Conservation (phyloP, 2,888 invertebrate genomes). For the Diploptera punctata region DNA sequence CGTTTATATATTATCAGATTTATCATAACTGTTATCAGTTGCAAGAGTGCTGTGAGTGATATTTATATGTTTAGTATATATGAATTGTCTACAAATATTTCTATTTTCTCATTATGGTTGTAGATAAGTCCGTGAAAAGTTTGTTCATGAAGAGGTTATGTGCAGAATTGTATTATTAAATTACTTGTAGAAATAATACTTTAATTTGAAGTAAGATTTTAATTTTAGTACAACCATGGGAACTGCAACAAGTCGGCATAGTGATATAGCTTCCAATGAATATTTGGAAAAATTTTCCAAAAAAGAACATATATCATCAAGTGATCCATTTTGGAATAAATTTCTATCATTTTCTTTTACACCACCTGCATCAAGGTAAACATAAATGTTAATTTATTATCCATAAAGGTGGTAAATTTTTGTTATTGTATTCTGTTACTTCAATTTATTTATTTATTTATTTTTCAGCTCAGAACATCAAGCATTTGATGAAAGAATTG, state of each 20-base stretch:
- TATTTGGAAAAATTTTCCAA: slow-evolving; percentile 81
- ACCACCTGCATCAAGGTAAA: slow-evolving; percentile 75
- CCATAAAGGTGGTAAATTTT: too few relatives aligned
- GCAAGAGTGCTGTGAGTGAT: too few relatives aligned
- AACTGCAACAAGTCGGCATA: slow-evolving; percentile 77
- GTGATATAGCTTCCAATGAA: slow-evolving; percentile 79
- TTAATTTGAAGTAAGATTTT: neutral
- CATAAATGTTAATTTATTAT: too few relatives aligned
- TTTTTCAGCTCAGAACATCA: slow-evolving; percentile 75
- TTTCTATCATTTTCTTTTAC: slow-evolving; percentile 90
- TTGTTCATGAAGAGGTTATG: slow-evolving; percentile 24
- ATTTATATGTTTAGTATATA: too few relatives aligned
- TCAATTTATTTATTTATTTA: neutral
- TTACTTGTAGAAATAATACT: too few relatives aligned
- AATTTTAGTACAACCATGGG: slow-evolving; percentile 67
- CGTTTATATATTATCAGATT: too few relatives aligned
- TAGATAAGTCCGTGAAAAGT: too few relatives aligned
- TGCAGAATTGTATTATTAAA: neutral
- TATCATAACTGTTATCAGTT: too few relatives aligned
- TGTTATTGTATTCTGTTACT: too few relatives aligned
- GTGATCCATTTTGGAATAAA: slow-evolving; percentile 94
- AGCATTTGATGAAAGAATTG: slow-evolving; percentile 80
- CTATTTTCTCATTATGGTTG: too few relatives aligned
- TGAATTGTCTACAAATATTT: too few relatives aligned
- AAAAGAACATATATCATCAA: slow-evolving; percentile 77